Evolutionary conservation across 1,140 invertebrate species (phyloP), one percentile per base, ranked within the genome.

Genomic region (Diorhabda carinulata): DNA sequence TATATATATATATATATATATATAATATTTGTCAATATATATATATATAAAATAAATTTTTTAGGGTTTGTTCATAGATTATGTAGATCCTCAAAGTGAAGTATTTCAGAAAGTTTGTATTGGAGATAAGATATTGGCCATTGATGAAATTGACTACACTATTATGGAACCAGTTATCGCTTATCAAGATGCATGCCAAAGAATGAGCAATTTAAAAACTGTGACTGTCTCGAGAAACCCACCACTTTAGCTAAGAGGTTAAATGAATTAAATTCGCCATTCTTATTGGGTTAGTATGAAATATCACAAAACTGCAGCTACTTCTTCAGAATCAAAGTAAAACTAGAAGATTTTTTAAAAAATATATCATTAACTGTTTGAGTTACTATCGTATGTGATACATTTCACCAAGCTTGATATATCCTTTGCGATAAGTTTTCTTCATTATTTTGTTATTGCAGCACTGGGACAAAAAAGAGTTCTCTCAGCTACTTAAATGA

Each of bases 11-110:
- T 25, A 25, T 10, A 57, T 5, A 57, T 56, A 6, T 9, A 52
- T 52, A 57, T 3, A 25, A 4, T 41, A 57, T 44, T 42, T 10
- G n/a, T 43, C 43, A 41, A 9, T 52, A 9, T 52, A 5, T 52
- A 9, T 52, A 52, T 52, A 52, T 9, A 4, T 52, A 8, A 52
- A 8, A 52, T 2, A 52, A 52, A 3, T 52, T 3, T 52, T 74
- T 76, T 70, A 80, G 79, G 78, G 78, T 47, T 75, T 81, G 61
- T 81, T 77, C 69, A 71, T 80, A 52, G 74, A 78, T 72, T 68
- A 75, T 57, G 78, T 81, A 0, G 73, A 80, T 68, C 67, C 74
- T 59, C 74, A 78, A 62, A 77, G 78, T n/a, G 73, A 75, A 57
- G 74, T 79, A 8, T 78, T 72, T 69, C 74, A 77, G 66, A 80